These are phyloP conservation scores for Trididemnum clinides DNA, from an alignment of 23 tunicate species.

Conservation along the genomic window DNA sequence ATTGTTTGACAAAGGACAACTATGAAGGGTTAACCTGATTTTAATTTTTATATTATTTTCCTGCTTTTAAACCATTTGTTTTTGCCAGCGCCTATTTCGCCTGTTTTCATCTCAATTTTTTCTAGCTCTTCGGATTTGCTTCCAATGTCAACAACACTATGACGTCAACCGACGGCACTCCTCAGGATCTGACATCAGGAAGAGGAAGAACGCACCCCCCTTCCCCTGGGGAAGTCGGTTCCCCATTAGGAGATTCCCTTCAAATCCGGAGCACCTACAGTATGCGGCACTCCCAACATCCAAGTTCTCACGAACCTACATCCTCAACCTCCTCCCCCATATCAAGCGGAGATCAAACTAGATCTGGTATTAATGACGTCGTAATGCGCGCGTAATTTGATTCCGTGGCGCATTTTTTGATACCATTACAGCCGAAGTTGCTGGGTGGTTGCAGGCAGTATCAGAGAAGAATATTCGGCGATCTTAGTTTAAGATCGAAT, in stretches of 20 bases:
- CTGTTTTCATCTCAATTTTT: neutral
- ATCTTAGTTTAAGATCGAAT: too few relatives aligned
- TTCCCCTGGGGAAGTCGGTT: conserved; percentile 21
- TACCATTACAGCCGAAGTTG: neutral
- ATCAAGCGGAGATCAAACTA: conserved; percentile 7
- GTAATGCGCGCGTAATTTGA: neutral
- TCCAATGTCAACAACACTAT: neutral
- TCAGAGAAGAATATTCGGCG: neutral
- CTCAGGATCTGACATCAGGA: conserved; percentile 3
- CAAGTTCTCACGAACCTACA: neutral
- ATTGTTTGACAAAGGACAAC: too few relatives aligned
- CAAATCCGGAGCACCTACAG: conserved; percentile 10
- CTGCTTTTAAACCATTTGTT: too few relatives aligned
- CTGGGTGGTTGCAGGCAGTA: neutral
- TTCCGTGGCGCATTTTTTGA: neutral
- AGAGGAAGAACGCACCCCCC: conserved; percentile 18
- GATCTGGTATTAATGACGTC: neutral
- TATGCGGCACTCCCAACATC: conserved; percentile 2
- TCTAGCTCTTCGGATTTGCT: conserved; percentile 1
- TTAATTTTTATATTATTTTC: too few relatives aligned
- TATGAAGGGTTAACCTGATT: too few relatives aligned
- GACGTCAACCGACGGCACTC: neutral
- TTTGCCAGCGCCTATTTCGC: too few relatives aligned
- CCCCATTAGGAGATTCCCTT: conserved; percentile 22
- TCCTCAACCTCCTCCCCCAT: conserved; percentile 17